Percentiles rank a stretch among this genome's conserved stretches.
These are phyloP conservation scores for Ceratosolen fusciceps DNA, from an alignment of 1,140 invertebrate genomes.

Conservation along the genomic window DNA sequence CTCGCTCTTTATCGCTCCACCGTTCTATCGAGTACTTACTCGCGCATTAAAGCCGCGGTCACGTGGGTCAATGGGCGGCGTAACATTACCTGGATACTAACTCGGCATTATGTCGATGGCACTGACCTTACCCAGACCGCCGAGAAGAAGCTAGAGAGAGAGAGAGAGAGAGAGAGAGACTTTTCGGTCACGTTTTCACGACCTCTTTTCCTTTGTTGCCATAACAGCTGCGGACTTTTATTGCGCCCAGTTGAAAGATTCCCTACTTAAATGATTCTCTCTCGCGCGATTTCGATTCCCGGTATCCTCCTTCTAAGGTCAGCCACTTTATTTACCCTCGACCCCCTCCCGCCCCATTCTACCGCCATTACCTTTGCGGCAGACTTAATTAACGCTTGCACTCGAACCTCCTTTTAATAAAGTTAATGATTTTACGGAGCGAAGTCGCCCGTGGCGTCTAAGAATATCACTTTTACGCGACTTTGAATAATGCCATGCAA, in stretches of 20 bases:
- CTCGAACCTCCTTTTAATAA: too few species aligned
- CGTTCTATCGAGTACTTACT: background rate
- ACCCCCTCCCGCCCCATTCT: too few species aligned
- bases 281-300: background rate
- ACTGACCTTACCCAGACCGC: slow-evolving; percentile 61
- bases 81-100: slow-evolving; percentile 60
- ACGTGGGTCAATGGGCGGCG: slow-evolving; percentile 54
- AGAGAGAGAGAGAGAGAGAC: too few species aligned
- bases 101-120: slow-evolving; percentile 58
- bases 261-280: background rate
- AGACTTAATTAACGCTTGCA: too few species aligned
- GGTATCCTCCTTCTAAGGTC: too few species aligned
- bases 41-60: slow-evolving; percentile 46
- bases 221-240: background rate
- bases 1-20: slow-evolving; percentile 17
- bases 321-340: too few species aligned
- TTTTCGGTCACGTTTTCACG: slow-evolving; percentile 8
- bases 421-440: too few species aligned
- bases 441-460: too few species aligned
- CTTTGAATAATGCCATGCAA: too few species aligned
- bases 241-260: background rate
- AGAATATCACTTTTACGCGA: too few species aligned
- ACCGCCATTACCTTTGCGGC: too few species aligned
- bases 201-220: slow-evolving; percentile 2
- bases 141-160: too few species aligned